Conservation (phyloP, 2,113 vertebrate species). For the Isurus oxyrinchus region DNA sequence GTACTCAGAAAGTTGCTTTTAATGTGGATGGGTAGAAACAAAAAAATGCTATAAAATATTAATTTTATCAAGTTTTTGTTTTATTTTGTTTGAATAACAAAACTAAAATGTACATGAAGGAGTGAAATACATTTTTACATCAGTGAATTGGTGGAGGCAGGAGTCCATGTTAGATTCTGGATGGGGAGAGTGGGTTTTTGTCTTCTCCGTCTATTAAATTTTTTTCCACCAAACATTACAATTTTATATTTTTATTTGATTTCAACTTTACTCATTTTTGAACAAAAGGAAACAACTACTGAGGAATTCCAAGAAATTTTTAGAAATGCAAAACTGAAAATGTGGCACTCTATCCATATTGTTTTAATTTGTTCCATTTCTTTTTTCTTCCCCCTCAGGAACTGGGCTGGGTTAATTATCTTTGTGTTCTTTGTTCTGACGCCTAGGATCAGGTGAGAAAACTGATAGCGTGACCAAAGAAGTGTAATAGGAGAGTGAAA, state of each 20-base stretch:
- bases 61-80: background rate
- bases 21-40: background rate
- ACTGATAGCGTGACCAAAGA: background rate
- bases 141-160: background rate
- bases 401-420: background rate
- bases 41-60: background rate
- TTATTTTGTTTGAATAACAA: background rate
- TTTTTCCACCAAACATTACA: background rate
- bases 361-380: background rate
- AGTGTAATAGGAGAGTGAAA: background rate
- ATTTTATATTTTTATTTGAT: background rate
- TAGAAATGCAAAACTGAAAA: background rate
- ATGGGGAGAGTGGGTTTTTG: background rate
- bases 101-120: background rate
- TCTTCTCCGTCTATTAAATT: background rate
- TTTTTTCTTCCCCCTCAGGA: background rate
- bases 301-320: background rate
- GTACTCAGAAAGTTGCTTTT: background rate
- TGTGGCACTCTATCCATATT: background rate
- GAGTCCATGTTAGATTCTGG: background rate
- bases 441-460: background rate
- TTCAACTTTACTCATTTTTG: background rate
- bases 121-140: no score
- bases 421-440: background rate
- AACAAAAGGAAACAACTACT: background rate